Conservation (phyloP, 1,140 invertebrate genomes). For the Amyelois transitella region DNA sequence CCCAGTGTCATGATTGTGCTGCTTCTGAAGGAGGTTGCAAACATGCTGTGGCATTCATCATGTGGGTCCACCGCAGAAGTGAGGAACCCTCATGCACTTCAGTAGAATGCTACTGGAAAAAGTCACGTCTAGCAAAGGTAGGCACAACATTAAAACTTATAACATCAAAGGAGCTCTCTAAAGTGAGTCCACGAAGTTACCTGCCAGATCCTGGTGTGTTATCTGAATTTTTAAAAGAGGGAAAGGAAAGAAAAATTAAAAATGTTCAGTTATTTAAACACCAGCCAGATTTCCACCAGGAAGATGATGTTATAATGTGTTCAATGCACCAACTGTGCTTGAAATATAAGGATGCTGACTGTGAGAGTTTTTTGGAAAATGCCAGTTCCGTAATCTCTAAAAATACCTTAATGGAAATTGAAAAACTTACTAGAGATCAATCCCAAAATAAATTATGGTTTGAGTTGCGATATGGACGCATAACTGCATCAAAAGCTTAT, state of each 20-base stretch:
- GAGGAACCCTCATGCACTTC: conserved; percentile 43
- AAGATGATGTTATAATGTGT: background rate
- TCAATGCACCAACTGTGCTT: conserved; percentile 6
- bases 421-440: conserved; percentile 9
- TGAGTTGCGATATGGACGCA: conserved; percentile 24
- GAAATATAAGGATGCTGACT: conserved; percentile 1
- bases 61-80: conserved; percentile 48
- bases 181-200: background rate
- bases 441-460: conserved; percentile 15
- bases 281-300: background rate
- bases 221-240: conserved; percentile 9
- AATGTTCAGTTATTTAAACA: conserved; percentile 11
- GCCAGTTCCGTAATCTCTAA: background rate
- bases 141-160: conserved; percentile 16
- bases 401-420: background rate
- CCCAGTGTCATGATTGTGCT: conserved; percentile 21
- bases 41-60: conserved; percentile 43
- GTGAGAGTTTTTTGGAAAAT: conserved; percentile 10
- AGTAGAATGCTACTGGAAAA: conserved; percentile 36
- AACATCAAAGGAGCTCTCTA: conserved; percentile 8
- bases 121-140: conserved; percentile 6
- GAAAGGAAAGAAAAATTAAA: conserved; percentile 15
- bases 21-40: conserved; percentile 38
- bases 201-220: background rate
- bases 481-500: conserved; percentile 27